Conservation (phyloP, 2,113 vertebrate species). For the Vombatus ursinus region DNA sequence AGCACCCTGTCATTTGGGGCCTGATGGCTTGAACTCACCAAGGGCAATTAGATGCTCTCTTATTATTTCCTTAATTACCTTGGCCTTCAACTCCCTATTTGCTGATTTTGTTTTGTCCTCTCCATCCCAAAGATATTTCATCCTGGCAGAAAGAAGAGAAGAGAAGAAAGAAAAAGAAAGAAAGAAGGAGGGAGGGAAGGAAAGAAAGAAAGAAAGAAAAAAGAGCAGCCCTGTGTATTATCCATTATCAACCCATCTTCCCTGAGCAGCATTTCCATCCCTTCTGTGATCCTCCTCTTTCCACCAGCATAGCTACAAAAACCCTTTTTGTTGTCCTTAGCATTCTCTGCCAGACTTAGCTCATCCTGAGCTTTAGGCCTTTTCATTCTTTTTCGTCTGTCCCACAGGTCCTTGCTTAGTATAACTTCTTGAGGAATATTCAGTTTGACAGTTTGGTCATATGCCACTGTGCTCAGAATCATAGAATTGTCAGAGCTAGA, state of each 20-base stretch:
- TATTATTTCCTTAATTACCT: not conserved
- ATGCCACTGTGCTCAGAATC: not conserved
- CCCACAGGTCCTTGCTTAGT: not conserved
- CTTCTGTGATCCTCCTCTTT: not conserved
- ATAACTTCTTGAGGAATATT: not conserved
- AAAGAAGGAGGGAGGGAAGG: no score
- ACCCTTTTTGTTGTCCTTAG: not conserved
- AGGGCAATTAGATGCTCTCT: not conserved
- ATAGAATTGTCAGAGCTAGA: not conserved
- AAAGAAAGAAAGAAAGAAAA: not conserved
- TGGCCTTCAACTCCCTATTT: not conserved
- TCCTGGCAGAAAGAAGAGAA: not conserved
- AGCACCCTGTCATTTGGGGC: not conserved
- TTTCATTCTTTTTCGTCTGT: not conserved
- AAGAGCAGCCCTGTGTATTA: not conserved
- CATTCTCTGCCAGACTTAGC: not conserved
- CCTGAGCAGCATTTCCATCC: not conserved
- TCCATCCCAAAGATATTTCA: not conserved
- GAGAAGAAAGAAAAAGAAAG: not conserved
- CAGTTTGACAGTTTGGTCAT: not conserved
- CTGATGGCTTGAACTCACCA: not conserved
- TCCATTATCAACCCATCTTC: not conserved
- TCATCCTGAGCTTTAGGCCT: not conserved
- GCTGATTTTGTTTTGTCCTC: not conserved
- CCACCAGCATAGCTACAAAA: not conserved